phyloP scores from a whole-genome alignment of 37 sponge, comb jelly and placozoan species.

The Bolinopsis microptera region DNA sequence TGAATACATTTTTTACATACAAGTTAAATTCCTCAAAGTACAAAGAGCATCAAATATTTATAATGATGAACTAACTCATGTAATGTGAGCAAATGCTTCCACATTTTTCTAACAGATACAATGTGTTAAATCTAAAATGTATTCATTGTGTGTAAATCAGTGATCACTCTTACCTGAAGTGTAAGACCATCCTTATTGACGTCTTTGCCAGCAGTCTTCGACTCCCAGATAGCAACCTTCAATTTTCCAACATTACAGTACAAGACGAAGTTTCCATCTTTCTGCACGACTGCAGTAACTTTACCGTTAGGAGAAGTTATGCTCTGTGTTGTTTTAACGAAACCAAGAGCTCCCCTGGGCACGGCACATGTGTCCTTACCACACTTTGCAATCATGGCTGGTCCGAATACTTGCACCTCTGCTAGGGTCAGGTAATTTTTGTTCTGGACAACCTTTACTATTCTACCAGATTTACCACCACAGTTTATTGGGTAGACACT shows the following conservation, averaged over 20 bases:
- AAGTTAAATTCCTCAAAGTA: too few relatives aligned
- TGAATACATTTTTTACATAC: too few relatives aligned
- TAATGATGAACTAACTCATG: too few relatives aligned
- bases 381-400: background rate
- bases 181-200: background rate
- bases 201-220: background rate
- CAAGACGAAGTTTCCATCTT: background rate
- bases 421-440: slow-evolving; percentile 41
- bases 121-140: too few relatives aligned
- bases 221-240: background rate
- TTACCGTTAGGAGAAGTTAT: background rate
- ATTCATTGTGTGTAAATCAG: too few relatives aligned
- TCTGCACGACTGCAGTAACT: background rate
- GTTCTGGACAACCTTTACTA: slow-evolving; percentile 20
- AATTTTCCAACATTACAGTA: background rate
- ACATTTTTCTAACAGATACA: too few relatives aligned
- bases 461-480: background rate
- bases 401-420: slow-evolving; percentile 19
- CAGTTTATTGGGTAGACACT: background rate
- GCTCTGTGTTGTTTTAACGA: background rate
- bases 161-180: background rate
- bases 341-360: background rate
- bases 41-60: too few relatives aligned
- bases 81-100: too few relatives aligned
- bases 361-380: background rate